Evolutionary conservation across 2,113 vertebrate genomes (phyloP).

Genomic region (Chrysemys picta): DNA sequence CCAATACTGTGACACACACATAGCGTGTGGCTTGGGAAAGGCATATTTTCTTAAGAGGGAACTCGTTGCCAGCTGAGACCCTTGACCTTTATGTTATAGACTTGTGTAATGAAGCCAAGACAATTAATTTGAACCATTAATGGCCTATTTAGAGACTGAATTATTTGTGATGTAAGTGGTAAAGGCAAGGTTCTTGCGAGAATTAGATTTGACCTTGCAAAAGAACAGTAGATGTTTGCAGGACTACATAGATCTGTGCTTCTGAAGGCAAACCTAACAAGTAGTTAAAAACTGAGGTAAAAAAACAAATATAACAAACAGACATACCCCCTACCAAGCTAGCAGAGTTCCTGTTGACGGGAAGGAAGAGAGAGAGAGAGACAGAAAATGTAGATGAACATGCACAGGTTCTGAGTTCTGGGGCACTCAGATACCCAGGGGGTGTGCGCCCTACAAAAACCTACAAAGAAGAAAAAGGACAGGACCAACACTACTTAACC

Average conservation of each 20-base stretch:
- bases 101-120: not conserved
- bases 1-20: rapidly evolving
- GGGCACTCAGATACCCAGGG: not conserved
- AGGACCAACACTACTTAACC: not conserved
- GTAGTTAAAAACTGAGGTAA: rapidly evolving
- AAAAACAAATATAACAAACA: not conserved
- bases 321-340: not conserved
- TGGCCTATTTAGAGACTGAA: not conserved
- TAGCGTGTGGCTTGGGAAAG: not conserved
- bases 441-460: not conserved
- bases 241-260: not conserved
- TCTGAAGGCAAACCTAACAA: not conserved
- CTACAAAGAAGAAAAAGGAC: rapidly evolving
- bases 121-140: not conserved
- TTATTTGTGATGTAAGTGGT: not conserved
- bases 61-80: not conserved
- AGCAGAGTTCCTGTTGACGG: rapidly evolving
- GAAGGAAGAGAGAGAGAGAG: not conserved
- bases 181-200: not conserved
- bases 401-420: not conserved
- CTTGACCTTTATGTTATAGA: rapidly evolving
- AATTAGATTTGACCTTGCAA: not conserved
- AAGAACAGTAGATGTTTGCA: not conserved
- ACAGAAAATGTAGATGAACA: not conserved
- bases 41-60: rapidly evolving